Evolutionary conservation across 2,113 vertebrate species (phyloP).

Genomic region (Anhinga anhinga): DNA sequence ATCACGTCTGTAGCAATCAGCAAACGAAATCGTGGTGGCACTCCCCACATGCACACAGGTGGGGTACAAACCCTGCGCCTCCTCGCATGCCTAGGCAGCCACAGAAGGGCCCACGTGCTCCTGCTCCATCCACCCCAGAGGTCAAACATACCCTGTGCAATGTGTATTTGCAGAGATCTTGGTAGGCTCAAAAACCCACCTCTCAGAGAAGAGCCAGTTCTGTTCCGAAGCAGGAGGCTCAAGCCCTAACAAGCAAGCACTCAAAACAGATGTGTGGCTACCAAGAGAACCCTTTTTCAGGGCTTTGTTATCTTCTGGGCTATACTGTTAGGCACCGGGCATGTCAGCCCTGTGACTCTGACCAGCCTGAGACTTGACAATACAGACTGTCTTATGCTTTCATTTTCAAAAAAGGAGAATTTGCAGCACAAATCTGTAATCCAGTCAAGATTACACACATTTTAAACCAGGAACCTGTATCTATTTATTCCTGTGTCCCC

Average conservation of each 20-base stretch:
- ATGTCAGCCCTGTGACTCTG: neutral
- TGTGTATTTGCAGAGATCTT: neutral
- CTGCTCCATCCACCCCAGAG: neutral
- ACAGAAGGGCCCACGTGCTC: neutral
- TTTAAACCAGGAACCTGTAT: neutral
- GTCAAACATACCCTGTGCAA: neutral
- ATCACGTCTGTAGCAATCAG: fast-evolving
- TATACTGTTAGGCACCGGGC: neutral
- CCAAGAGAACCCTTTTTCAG: neutral
- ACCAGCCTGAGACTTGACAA: neutral
- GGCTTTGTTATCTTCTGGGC: neutral
- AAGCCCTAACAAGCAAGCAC: neutral
- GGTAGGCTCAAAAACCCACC: neutral
- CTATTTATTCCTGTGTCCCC: neutral
- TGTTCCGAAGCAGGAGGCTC: neutral
- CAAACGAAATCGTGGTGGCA: neutral
- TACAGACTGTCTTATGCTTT: neutral
- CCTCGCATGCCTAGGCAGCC: neutral
- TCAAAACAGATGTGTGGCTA: neutral
- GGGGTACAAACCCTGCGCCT: neutral
- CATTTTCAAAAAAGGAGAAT: neutral
- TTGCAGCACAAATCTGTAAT: neutral
- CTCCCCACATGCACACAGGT: neutral
- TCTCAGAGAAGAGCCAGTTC: neutral
- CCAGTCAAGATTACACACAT: neutral